Conservation (phyloP, 2,888 invertebrate genomes). For the Clusia tigrina region DNA sequence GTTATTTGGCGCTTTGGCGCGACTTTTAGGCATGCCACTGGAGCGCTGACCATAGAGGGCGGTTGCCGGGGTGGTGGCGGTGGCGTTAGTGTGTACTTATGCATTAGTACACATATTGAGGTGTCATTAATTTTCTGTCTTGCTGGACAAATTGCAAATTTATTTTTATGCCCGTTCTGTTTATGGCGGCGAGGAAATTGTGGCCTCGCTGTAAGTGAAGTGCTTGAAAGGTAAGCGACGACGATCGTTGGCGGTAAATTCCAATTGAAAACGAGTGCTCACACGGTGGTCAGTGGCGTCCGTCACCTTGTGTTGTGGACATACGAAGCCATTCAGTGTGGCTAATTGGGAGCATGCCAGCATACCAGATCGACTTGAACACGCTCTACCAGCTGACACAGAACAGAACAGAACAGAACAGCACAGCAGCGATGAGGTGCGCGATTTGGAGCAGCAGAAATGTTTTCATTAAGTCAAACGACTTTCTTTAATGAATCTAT, state of each 20-base stretch:
- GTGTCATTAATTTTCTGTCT: conserved; percentile 27
- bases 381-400: no score
- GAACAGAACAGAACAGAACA: no score
- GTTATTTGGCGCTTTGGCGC: conserved; percentile 11
- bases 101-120: not conserved
- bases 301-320: no score
- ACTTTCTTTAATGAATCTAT: not conserved
- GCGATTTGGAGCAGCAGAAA: not conserved
- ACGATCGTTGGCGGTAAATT: not conserved
- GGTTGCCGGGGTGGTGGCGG: no score
- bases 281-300: no score
- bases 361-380: not conserved
- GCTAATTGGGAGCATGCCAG: no score
- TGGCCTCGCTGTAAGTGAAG: no score
- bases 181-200: not conserved
- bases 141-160: conserved; percentile 24
- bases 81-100: no score
- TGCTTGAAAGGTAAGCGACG: no score
- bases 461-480: not conserved
- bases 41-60: no score
- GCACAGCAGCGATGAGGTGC: not conserved
- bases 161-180: conserved; percentile 16
- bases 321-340: no score
- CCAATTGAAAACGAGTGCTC: not conserved
- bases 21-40: not conserved